Base-by-base conservation (phyloP, 2,797 vertebrate genomes). In the Bradypus variegatus region DNA sequence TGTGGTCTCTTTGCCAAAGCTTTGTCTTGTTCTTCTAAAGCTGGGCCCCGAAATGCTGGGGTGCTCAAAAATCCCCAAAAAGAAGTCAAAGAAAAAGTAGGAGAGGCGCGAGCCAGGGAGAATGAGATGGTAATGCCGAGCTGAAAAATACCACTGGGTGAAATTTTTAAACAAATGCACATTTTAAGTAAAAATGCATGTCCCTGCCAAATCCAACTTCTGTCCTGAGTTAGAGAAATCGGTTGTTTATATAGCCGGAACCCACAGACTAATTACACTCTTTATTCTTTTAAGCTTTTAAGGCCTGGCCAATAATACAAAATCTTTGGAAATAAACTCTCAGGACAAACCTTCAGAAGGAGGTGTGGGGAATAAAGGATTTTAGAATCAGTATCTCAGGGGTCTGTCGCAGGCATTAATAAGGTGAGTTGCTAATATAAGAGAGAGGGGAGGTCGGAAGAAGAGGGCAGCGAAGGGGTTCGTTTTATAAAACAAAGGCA, bases 211-310 rank as follows among this genome's bases (percentile, higher is more conserved):
- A 60, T 31, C 19, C 50, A 12, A 33, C 21, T 92, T 90, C 76
- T 83, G 45, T 81, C 69, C 38, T 38, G 31, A 86, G 62, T 83
- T 81, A 79, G 69, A 91, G 53, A 83, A 75, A 87, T 78, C 14
- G 23, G 62, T 62, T 86, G 73, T 82, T 90, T 31, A 19, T 38
- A 23, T 12, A 70, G 60, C 78, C 69, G 10, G 18, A 79, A 58
- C 27, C 45, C 60, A 10, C 64, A 65, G 77, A 73, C n/a, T n/a
- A 13, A 67, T 38, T 77, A 72, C 23, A 48, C 27, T 69, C 80
- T 91, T 76, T 91, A 53, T 90, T 94, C 77, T 86, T 86, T 67
- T 36, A 77, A 94, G 88, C 21, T 33, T 55, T 84, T 79, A 11
- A 90, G 76, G 62, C 55, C 23, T 41, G 33, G 36, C 31, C 72